Evolutionary conservation across 37 sponge, comb jelly and placozoan species (phyloP), one percentile per base, ranked within the genome.

Genomic region (Chondrilla cf. caribensis): DNA sequence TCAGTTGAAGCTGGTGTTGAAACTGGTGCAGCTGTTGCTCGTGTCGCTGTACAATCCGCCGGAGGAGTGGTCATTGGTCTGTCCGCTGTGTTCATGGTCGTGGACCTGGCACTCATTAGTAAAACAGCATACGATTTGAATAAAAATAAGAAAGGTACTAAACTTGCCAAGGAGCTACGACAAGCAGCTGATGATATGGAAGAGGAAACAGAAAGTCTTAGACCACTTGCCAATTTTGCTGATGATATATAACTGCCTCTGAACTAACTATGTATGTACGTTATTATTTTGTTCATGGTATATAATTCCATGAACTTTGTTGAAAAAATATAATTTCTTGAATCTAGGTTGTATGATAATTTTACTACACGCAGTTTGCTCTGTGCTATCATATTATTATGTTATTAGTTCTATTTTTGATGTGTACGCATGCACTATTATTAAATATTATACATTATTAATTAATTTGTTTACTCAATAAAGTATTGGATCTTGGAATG

Each of bases 21-120:
- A 59, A 59, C 60, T 26, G 60, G 60, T 59, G 60, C 60, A 59
- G 25, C 60, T 59, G 60, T 59, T 8, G 60, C 60, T 59, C 60
- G 60, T 2, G 25, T 26, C 4, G 60, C 60, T 8, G 60, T 26
- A 6, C 60, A 26, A 3, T n/a, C 60, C 9, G 60, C 60, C 25
- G 60, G 25, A 26, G 60, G 60, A 6, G 60, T 59, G 3, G 60
- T 26, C 25, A 26, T 59, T n/a, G 60, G 60, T 6, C 25, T 59
- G 60, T 59, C 60, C 22, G 60, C 60, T 6, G 60, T 59, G 22
- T 59, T 59, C 60, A 59, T 59, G 22, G 60, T 59, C 3, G 60
- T 59, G 6, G 60, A 59, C 60, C 22, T 59, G 25, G 60, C 60
- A 2, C 60, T 59, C 25, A n/a, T 59, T 2, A 26, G 35, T 33